Evolutionary conservation across 2,797 vertebrate species (phyloP).

Genomic region (Percopsis omiscomaycus): DNA sequence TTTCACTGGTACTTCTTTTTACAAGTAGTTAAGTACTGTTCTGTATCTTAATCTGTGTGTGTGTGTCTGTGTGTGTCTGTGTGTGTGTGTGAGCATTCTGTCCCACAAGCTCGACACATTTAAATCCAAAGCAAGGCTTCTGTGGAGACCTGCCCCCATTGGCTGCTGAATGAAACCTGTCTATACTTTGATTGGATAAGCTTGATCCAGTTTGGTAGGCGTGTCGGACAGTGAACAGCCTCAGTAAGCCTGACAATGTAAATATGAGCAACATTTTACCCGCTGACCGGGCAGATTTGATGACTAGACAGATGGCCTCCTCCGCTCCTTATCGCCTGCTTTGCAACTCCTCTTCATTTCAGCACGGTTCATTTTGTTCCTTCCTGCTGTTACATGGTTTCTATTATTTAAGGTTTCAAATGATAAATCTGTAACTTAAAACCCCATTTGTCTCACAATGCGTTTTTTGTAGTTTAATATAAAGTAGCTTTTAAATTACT

Average conservation of each 20-base stretch:
- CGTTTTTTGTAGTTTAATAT: no score
- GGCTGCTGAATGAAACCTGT: constrained; percentile 8
- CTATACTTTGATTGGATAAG: constrained; percentile 34
- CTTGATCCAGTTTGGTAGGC: no score
- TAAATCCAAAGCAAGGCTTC: constrained; percentile 15
- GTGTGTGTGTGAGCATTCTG: background rate
- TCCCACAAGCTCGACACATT: constrained; percentile 6
- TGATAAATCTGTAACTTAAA: background rate
- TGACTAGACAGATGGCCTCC: constrained; percentile 1
- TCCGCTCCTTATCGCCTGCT: constrained; percentile 4
- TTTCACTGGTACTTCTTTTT: background rate
- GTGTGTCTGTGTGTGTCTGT: background rate
- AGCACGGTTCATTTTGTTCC: background rate
- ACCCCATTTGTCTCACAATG: constrained; percentile 2
- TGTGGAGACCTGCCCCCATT: constrained; percentile 4
- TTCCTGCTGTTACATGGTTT: background rate
- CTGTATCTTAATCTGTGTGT: background rate
- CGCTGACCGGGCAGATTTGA: constrained; percentile 30
- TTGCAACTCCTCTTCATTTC: constrained; percentile 3
- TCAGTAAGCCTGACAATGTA: background rate
- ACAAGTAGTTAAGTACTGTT: background rate
- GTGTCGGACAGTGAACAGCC: no score
- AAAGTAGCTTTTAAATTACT: no score
- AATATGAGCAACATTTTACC: constrained; percentile 1
- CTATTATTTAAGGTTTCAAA: constrained; percentile 5